Base-by-base conservation (phyloP, 2,888 invertebrate species). In the Spatulosminthurus flaviceps region DNA sequence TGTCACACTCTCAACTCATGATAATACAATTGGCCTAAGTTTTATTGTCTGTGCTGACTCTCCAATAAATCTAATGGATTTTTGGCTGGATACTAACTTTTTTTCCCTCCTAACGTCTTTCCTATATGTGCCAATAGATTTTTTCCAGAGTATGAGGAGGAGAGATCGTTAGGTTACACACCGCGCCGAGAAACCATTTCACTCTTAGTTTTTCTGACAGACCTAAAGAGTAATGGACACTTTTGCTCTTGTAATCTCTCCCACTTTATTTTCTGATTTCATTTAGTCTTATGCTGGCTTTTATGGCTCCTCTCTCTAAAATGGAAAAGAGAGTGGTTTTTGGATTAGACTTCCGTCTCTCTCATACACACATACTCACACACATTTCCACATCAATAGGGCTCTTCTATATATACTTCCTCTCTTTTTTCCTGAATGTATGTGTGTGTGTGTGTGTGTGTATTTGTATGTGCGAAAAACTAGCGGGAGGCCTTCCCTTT, bases 251-350 rank as follows among this genome's bases (percentile, higher is more conserved):
- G 64, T 22, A 64, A 64, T 64, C 64, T 64, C 64, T 16, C 26
- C 64, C 16, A 24, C 64, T 64, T 64, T 21, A 64, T 64, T 64
- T 64, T 16, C 64, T 22, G 24, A 64, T 64, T 64, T 64, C n/a
- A 64, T 64, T 64, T 64, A 64, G n/a, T 64, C 64, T 64, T 24
- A 64, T 64, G 64, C 7, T 51, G 51, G 51, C 51, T 51, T 34
- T 51, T 51, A 51, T 51, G 51, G 51, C 51, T 51, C n/a, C 1
- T 51, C 51, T 2, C 1, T 51, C 51, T 2, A 13, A 51, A 51
- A 51, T 51, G 51, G 51, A 51, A 51, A 51, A 13, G 16, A 51
- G 51, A 51, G 51, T 51, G 51, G 51, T 51, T 51, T 51, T 2
- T 5, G 51, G 16, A 11, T 19, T 51, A 19, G n/a, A n/a, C n/a